Percentiles rank a stretch among this genome's conserved stretches.
Conservation (phyloP, 2,113 vertebrate genomes). For the Oenanthe melanoleuca region DNA sequence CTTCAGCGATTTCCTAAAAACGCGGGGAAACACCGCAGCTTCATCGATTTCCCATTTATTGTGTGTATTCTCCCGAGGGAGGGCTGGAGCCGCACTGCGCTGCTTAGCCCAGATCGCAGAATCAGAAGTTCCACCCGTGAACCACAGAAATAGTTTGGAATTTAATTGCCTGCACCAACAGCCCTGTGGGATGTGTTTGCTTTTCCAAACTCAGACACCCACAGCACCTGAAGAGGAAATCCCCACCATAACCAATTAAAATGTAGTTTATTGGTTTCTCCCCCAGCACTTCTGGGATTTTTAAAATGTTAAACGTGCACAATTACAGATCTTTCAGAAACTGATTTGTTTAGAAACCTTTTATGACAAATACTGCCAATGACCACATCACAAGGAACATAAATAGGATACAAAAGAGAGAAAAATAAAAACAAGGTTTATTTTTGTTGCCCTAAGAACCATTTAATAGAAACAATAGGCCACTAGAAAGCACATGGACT, state of each 20-base stretch:
- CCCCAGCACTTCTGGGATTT: not conserved
- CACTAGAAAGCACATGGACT: not conserved
- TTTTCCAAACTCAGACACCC: not conserved
- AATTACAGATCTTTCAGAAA: not conserved
- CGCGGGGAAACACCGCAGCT: rapidly evolving
- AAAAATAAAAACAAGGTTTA: not conserved
- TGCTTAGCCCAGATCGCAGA: rapidly evolving
- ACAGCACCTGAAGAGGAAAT: not conserved
- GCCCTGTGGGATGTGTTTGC: rapidly evolving
- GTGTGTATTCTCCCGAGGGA: rapidly evolving
- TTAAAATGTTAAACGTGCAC: not conserved
- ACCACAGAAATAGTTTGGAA: not conserved
- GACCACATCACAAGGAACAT: not conserved
- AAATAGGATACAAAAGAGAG: not conserved
- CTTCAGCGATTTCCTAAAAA: too few relatives aligned
- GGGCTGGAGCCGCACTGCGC: not conserved
- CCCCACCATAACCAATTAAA: not conserved
- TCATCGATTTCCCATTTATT: not conserved
- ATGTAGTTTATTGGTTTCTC: not conserved
- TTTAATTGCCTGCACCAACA: rapidly evolving
- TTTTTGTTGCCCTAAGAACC: not conserved
- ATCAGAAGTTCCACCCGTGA: rapidly evolving
- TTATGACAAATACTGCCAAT: not conserved
- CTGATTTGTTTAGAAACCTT: slow-evolving; percentile 18
- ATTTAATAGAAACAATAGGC: not conserved